Percentiles rank a stretch among this genome's conserved stretches.
These are phyloP conservation scores for Brachyalestes nurse DNA, from an alignment of 2,797 vertebrate species.

Conservation along the genomic window DNA sequence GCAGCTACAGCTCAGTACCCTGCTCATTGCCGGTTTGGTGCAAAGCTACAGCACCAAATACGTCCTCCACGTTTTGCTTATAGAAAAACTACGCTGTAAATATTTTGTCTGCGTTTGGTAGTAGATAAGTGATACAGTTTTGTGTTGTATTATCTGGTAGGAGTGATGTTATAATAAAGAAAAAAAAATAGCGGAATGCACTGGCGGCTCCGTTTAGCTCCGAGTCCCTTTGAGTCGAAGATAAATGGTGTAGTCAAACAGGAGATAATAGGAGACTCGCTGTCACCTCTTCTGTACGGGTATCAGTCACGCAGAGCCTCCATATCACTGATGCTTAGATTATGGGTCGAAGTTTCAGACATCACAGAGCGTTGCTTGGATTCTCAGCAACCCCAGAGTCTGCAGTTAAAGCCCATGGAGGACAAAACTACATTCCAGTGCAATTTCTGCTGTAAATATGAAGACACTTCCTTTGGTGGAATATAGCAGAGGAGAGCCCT, in stretches of 20 bases:
- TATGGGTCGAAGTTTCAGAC: background rate
- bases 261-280: constrained; percentile 4
- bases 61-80: background rate
- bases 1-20: background rate
- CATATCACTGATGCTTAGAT: background rate
- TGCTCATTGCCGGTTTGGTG: background rate
- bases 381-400: background rate
- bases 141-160: background rate
- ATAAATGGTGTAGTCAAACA: background rate
- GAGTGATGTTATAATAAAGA: background rate
- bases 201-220: background rate
- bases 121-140: background rate
- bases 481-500: background rate
- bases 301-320: background rate
- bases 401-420: background rate
- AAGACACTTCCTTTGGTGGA: background rate
- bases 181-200: background rate
- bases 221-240: background rate
- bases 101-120: background rate
- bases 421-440: background rate
- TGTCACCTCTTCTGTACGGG: background rate
- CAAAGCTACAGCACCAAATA: too few relatives aligned
- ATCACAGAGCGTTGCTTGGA: background rate
- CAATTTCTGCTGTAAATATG: background rate
- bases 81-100: too few relatives aligned